phyloP scores from a whole-genome alignment of 2,797 vertebrate species.

The Cirrhinus mrigala region DNA sequence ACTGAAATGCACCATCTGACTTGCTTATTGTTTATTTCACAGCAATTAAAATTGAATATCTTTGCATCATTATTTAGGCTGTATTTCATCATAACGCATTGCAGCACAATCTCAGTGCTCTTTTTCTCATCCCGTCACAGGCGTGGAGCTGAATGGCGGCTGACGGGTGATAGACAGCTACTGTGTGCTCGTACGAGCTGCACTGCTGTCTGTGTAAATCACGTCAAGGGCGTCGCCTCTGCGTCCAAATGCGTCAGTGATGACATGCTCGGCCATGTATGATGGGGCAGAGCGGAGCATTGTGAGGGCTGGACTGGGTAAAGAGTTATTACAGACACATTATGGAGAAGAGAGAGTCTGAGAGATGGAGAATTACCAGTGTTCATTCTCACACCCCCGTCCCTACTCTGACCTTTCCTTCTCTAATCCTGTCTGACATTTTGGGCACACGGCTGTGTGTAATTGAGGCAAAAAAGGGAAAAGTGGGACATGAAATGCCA shows the following conservation, averaged over 20 bases:
- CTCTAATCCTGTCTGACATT: constrained; percentile 61
- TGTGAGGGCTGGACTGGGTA: constrained; percentile 29
- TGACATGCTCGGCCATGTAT: constrained; percentile 37
- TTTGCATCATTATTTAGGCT: background rate
- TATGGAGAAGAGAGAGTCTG: constrained; percentile 10
- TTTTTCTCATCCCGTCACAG: constrained; percentile 16
- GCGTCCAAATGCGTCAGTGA: constrained; percentile 28
- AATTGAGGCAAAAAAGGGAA: constrained; percentile 54
- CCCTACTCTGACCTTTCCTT: constrained; percentile 57
- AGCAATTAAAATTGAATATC: background rate
- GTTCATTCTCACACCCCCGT: constrained; percentile 50
- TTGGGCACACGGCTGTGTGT: constrained; percentile 53
- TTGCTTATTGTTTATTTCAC: background rate
- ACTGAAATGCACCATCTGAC: background rate
- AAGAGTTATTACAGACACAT: constrained; percentile 11
- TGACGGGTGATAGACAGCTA: constrained; percentile 44
- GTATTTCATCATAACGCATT: background rate
- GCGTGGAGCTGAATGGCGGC: background rate
- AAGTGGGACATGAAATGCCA: constrained; percentile 49
- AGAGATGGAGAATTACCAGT: constrained; percentile 33
- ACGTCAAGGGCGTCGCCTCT: constrained; percentile 45
- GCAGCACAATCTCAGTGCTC: background rate
- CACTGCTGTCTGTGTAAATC: constrained; percentile 48
- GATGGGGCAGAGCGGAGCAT: background rate
- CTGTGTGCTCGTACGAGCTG: constrained; percentile 4